Evolutionary conservation across 1,140 invertebrate genomes (phyloP).

Genomic region (Myzus persicae): DNA sequence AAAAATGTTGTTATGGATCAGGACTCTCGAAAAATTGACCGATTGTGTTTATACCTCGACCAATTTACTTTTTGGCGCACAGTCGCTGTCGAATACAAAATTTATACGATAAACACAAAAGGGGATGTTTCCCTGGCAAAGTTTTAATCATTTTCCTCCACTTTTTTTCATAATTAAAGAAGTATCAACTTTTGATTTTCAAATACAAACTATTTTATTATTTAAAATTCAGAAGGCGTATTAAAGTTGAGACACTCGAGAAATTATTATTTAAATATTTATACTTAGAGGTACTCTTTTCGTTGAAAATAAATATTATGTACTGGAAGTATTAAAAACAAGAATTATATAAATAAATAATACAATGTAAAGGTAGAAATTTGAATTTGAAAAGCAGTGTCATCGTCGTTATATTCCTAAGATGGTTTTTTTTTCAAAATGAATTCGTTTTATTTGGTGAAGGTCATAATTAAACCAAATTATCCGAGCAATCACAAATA

Average conservation of each 20-base stretch:
- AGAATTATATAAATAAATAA: conserved; percentile 11
- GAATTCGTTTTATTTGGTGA: neutral
- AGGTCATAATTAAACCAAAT: neutral
- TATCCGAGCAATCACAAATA: neutral
- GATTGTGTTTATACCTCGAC: neutral
- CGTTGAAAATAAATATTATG: neutral
- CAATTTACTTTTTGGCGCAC: neutral
- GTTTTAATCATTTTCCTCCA: neutral
- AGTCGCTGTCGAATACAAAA: neutral
- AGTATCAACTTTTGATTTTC: neutral
- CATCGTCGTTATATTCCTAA: neutral
- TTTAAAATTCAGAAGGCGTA: neutral
- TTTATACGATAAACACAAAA: neutral
- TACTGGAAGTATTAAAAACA: neutral
- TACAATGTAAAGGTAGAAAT: neutral
- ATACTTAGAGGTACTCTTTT: neutral
- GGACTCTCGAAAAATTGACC: neutral
- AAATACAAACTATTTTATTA: conserved; percentile 2
- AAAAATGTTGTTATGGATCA: neutral
- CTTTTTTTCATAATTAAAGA: neutral
- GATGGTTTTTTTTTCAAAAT: no score
- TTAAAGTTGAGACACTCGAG: neutral
- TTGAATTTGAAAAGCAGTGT: neutral
- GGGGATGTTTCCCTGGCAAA: neutral
- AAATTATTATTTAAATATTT: conserved; percentile 15